Evolutionary conservation across 2,888 invertebrate species (phyloP), one percentile per base, ranked within the genome.

Genomic region (Embidobia sp.): DNA sequence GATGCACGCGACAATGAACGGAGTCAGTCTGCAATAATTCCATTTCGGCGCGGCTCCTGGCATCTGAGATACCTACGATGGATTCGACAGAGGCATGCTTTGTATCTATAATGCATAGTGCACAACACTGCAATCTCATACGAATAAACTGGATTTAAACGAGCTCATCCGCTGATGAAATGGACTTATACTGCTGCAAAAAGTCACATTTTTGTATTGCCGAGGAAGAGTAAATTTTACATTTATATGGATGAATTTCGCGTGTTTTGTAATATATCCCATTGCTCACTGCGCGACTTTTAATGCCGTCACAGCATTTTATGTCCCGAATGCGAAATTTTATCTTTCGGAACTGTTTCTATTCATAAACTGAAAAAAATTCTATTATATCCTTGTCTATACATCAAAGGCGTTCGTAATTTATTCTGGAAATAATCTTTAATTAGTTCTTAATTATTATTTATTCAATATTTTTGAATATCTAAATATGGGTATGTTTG

Each of bases 131-230:
- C 57, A 59, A 59, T 70, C 59, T 70, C 51, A 35, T 70, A 35
- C 59, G 51, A 70, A 59, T 59, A 51, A 59, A 70, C 59, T 70
- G 67, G 55, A 70, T 70, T 61, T 53, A 70, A 70, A 61, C 53
- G 51, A 61, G 61, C 61, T 61, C 51, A 70, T 61, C 46, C 70
- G 48, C 22, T 70, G 61, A 76, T 57, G 70, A 40, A 53, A 76
- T 59, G 64, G 51, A 70, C 53, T 66, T 53, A 35, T 35, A 44
- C 69, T 42, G 40, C 72, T 22, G 22, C 22, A 22, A 6, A 22
- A 22, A 22, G 6, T 6, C 22, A n/a, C n/a, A n/a, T n/a, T n/a
- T 80, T 80, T 81, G 80, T 83, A 82, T 81, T 84, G 82, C 69
- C 76, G 72, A 29, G 46, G 69, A 53, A 75, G 77, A 48, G 67